phyloP scores from a whole-genome alignment of 2,888 invertebrate genomes.

The Epiblema foenella region DNA sequence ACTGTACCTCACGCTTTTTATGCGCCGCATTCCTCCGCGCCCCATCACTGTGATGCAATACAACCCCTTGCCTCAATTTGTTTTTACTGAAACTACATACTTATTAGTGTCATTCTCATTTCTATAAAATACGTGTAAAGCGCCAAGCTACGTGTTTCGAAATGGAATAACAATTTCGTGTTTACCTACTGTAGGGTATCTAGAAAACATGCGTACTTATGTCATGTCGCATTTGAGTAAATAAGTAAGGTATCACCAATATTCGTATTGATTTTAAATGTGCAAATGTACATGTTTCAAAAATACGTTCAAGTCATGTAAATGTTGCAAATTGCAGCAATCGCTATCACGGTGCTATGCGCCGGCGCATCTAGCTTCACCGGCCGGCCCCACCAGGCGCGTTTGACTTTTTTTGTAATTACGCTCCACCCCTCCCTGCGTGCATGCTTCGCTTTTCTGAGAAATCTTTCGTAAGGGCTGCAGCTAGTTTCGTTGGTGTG shows the following conservation, averaged over 20 bases:
- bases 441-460: conserved; percentile 62
- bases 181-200: too few relatives aligned
- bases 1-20: conserved; percentile 78
- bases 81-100: conserved; percentile 10
- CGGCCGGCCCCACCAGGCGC: conserved; percentile 53
- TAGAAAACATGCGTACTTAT: neutral
- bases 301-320: neutral
- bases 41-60: conserved; percentile 57
- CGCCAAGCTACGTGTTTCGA: neutral
- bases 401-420: conserved; percentile 63
- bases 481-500: conserved; percentile 50
- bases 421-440: conserved; percentile 51
- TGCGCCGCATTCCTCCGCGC: conserved; percentile 78
- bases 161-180: too few relatives aligned
- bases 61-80: conserved; percentile 37
- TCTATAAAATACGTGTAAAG: neutral
- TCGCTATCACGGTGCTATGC: conserved; percentile 50
- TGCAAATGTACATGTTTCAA: neutral
- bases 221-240: too few relatives aligned
- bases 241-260: neutral
- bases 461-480: conserved; percentile 59
- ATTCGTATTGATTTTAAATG: neutral
- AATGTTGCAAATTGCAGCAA: conserved; percentile 40
- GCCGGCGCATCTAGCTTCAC: conserved; percentile 54
- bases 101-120: conserved; percentile 13